Base-by-base conservation (phyloP, 2,797 vertebrate species). In the Phyllotis vaccarum region DNA sequence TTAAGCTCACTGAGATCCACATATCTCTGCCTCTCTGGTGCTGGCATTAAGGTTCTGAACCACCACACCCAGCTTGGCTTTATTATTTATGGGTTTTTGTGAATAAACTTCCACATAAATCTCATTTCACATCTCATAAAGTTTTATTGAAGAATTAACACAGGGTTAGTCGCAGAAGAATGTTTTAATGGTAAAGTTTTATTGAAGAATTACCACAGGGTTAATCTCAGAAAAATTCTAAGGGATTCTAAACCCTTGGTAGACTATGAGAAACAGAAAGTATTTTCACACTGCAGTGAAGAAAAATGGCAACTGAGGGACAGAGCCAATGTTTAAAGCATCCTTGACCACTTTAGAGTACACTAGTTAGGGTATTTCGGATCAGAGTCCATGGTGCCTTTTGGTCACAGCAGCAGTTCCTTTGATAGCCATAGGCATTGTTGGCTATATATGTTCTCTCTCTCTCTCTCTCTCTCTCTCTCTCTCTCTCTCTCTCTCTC, bases 161-260 rank as follows among this genome's bases (percentile, higher is more conserved):
- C 43, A 56, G 87, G 62, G 87, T 91, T 96, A 96, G 94, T 81
- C 95, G 64, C 90, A 92, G n/a, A 60, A 81, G 89, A 92, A 60
- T 95, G 40, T 87, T 88, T 62, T 43, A 89, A 40, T 22, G 19
- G 52, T 91, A 82, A 90, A 92, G n/a, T 91, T 91, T 95, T 70
- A 88, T 68, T 79, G 29, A 74, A 64, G 40, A 90, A 95, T 89
- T 89, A 95, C 60, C 80, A 91, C 43, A 56, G 87, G 62, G 87
- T 91, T 96, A 96, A 95, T 81, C 95, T 70, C 90, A 92, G n/a
- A 60, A 81, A 90, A 92, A 60, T 95, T n/a, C n/a, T 40, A 31
- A 54, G 31, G 66, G 52, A 90, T 95, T 91, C 83, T 90, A 89
- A 94, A 89, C 89, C 64, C 74, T 90, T 90, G 40, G 49, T 7